These are phyloP conservation scores for Luperina nickerlii DNA, from an alignment of 2,888 invertebrate genomes.

Conservation along the genomic window DNA sequence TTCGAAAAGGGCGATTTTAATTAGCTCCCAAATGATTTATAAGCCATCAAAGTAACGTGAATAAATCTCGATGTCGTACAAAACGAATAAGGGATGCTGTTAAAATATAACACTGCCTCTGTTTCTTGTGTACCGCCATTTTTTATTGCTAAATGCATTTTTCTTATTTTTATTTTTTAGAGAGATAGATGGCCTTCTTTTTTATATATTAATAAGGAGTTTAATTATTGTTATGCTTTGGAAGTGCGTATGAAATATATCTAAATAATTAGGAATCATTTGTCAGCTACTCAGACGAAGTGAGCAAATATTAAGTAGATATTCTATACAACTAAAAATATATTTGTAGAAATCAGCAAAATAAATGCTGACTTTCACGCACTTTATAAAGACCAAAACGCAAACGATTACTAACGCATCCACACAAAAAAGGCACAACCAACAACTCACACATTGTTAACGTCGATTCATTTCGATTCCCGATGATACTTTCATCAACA, in stretches of 20 bases:
- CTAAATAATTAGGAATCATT: not conserved
- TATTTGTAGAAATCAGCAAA: conserved; percentile 10
- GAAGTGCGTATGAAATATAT: not conserved
- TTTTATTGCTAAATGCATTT: conserved; percentile 57
- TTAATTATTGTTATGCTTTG: not conserved
- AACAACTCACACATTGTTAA: conserved; percentile 53
- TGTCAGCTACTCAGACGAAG: not conserved
- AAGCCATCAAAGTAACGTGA: conserved; percentile 80
- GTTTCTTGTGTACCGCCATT: conserved; percentile 50
- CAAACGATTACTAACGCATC: conserved; percentile 42
- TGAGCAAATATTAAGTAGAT: not conserved
- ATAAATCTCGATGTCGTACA: conserved; percentile 77
- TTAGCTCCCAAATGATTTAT: conserved; percentile 86
- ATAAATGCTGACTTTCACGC: conserved; percentile 15
- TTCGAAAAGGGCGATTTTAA: conserved; percentile 85
- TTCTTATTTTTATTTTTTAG: conserved; percentile 16
- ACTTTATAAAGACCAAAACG: conserved; percentile 23
- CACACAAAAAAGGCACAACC: conserved; percentile 26
- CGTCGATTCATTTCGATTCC: conserved; percentile 62
- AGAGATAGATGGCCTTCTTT: not conserved
- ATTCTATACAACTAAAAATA: not conserved
- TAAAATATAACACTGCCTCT: conserved; percentile 57
- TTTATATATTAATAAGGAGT: not conserved
- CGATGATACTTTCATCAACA: conserved; percentile 71
- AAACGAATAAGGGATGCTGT: conserved; percentile 64